Evolutionary conservation across 35 echinoderm and acorn worm genomes (phyloP).

Genomic region (Diadema setosum): DNA sequence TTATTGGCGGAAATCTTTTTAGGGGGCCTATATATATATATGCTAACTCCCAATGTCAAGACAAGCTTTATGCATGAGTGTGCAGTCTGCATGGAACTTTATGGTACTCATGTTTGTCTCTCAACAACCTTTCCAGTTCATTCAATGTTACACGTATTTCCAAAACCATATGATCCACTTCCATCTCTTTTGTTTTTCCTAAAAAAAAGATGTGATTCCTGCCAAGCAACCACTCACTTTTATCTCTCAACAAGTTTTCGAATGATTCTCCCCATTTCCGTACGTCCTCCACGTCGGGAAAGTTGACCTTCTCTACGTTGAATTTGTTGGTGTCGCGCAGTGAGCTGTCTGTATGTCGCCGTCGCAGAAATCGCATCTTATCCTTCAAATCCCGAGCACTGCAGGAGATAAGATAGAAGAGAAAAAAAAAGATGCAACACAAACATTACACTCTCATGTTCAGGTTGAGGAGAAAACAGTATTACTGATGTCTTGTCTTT

Average conservation of each 20-base stretch:
- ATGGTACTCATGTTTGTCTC: too few species aligned
- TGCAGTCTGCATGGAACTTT: too few species aligned
- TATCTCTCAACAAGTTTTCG: slow-evolving; percentile 86
- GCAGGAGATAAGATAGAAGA: neutral
- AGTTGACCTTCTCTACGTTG: slow-evolving; percentile 30
- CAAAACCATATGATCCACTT: too few species aligned
- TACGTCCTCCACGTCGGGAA: slow-evolving; percentile 64
- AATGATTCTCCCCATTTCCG: slow-evolving; percentile 90
- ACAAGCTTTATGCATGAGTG: too few species aligned
- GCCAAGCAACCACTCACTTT: slow-evolving; percentile 62
- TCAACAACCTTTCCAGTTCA: neutral
- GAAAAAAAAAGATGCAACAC: neutral
- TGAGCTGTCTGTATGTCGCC: slow-evolving; percentile 96
- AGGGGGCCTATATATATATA: too few species aligned
- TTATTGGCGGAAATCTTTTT: too few species aligned
- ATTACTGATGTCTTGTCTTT: neutral
- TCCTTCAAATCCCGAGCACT: slow-evolving; percentile 98
- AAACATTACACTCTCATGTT: neutral
- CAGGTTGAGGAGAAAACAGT: neutral
- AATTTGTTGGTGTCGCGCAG: slow-evolving; percentile 90
- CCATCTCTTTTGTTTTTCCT: too few species aligned
- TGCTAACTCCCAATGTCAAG: too few species aligned
- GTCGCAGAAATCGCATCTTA: slow-evolving; percentile 84
- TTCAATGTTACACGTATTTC: too few species aligned
- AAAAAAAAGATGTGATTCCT: neutral